Base-by-base conservation (phyloP, 2,888 invertebrate species). In the Syritta pipiens region DNA sequence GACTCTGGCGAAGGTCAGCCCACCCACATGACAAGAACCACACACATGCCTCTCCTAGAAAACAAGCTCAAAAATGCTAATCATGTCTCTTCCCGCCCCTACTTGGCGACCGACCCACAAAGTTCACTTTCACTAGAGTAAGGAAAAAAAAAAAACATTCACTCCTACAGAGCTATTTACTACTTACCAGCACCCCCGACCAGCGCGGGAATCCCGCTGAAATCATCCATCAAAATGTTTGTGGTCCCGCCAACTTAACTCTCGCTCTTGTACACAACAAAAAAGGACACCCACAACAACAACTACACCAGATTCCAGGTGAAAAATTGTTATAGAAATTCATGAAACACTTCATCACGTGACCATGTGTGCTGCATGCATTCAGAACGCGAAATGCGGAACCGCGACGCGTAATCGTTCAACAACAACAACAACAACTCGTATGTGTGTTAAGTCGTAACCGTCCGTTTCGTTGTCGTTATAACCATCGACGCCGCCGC, bases 281-380 rank as follows among this genome's bases (percentile, higher is more conserved):
- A 46, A 26, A 10, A 22, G 20, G 62, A 72, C 48, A 63, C 37
- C 42, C 67, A 67, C 69, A 44, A 53, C 28, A 59, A 42, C 55
- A 57, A 62, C 40, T 49, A 60, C 72, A 79, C 79, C 74, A 53
- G 57, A 53, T 51, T 51, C 87, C 86, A 69, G 87, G 88, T 49
- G 88, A 87, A 82, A 87, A 87, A 82, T 86, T 88, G 68, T 85
- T 84, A 81, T 85, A 84, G 81, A 85, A 87, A 83, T 85, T 85
- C 82, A 84, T 86, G 72, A 87, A 87, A 69, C 84, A 83, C 84
- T 85, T 85, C 86, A 87, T 87, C 82, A 84, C 84, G 82, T 74
- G 79, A 72, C 60, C 72, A 79, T 79, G 22, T 79, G 74, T 57
- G 62, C 57, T 79, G 63, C 74, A 65, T 60, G 65, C 77, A 67